Conservation (phyloP, 2,113 vertebrate species). For the Thalassarche chlororhynchos region DNA sequence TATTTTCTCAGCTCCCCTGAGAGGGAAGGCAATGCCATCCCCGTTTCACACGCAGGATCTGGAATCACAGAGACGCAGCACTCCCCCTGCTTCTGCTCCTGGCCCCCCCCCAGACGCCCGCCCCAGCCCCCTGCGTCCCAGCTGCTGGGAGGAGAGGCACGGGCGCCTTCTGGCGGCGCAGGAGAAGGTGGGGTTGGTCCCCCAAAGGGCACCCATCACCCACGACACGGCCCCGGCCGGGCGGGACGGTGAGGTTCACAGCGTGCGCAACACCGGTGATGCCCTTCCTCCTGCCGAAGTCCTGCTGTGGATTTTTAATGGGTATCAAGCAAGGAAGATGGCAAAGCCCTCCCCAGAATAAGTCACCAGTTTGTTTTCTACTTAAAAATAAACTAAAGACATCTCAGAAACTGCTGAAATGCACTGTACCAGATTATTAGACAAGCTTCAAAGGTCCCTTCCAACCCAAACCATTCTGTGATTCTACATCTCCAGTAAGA, state of each 20-base stretch:
- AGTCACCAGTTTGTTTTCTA: neutral
- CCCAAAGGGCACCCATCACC: neutral
- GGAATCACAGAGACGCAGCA: neutral
- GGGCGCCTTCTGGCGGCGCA: neutral
- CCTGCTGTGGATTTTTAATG: neutral
- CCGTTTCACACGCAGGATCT: neutral
- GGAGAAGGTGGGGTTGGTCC: neutral
- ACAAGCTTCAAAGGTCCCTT: neutral
- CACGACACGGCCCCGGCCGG: neutral
- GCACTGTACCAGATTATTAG: neutral
- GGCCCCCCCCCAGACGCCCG: too few relatives aligned
- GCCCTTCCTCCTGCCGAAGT: neutral
- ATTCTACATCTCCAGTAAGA: fast-evolving
- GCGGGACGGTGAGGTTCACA: neutral
- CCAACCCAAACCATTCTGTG: neutral
- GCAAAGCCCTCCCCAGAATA: neutral
- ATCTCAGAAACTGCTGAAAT: neutral
- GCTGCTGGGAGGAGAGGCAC: neutral
- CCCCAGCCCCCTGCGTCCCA: neutral
- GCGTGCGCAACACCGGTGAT: fast-evolving
- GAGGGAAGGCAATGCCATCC: neutral
- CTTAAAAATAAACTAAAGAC: neutral
- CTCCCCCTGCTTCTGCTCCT: neutral
- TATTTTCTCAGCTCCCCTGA: neutral
- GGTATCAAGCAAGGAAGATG: neutral